Base-by-base conservation (phyloP, 2,797 vertebrate species). In the Leptatherina wallacei region DNA sequence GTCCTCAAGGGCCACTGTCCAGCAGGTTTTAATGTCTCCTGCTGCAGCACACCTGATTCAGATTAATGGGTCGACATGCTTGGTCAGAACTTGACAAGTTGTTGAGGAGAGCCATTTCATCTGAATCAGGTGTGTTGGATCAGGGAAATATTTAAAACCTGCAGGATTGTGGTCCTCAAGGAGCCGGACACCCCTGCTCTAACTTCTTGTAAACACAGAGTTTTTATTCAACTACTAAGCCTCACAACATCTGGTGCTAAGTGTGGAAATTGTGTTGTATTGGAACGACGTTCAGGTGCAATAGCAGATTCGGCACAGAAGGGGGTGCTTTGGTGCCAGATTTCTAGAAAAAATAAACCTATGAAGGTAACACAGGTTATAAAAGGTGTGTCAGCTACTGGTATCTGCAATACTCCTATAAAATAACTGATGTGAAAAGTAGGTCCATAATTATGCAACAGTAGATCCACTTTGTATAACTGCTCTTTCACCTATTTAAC, bases 241-340 rank as follows among this genome's bases (percentile, higher is more conserved):
- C 20, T 74, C n/a, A 27, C 3, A 64, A 57, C 12, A 56, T 70
- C 75, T 71, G 27, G 22, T 33, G 35, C 9, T 12, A 0, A 55
- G 9, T 67, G 61, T 29, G 75, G 73, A 54, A 69, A 67, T 32
- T 52, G 60, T 35, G 56, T 71, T 81, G 71, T 38, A 61, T 29
- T 65, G 4, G 49, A 83, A 36, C 63, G 38, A 63, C 6, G 10
- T 0, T 52, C 7, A 49, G 6, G 30, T 83, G 90, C 84, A 90
- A 77, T 72, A 29, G 63, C 84, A 66, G 3, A 14, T 29, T 89
- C 56, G 85, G 88, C 89, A 88, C 93, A 94, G 93, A 95, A 96
- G 97, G 94, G 95, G 96, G 92, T 24, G 86, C 93, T 94, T 93
- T 90, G 93, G 83, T 82, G 89, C 75, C 36, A 47, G 57, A 68